phyloP scores from a whole-genome alignment of 1,140 invertebrate species.

The Meloidogyne floridensis region DNA sequence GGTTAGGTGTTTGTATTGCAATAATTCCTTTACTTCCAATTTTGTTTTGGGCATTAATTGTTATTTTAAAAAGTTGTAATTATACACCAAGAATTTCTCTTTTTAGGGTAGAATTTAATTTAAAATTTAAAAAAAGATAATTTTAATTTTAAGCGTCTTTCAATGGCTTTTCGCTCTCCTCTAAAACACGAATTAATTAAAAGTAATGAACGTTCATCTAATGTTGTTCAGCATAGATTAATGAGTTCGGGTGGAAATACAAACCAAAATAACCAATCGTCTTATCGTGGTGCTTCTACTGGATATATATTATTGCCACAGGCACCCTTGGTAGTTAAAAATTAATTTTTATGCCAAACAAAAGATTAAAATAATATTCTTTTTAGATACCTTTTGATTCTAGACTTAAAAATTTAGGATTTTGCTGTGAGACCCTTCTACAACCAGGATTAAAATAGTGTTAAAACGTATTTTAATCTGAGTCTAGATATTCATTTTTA shows the following conservation, averaged over 20 bases:
- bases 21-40: constrained; percentile 60
- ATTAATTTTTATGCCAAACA: no score
- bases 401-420: no score
- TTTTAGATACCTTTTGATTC: neutral
- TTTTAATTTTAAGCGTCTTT: constrained; percentile 53
- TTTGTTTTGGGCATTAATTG: constrained; percentile 53
- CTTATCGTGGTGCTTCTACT: constrained; percentile 34
- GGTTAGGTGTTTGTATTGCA: constrained; percentile 53
- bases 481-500: no score
- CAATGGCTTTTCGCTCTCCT: constrained; percentile 54
- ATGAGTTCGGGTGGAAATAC: constrained; percentile 4
- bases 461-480: no score
- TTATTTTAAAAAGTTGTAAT: constrained; percentile 51
- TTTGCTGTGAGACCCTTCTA: no score
- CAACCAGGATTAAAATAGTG: no score
- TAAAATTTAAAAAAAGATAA: neutral
- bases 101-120: constrained; percentile 28
- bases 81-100: constrained; percentile 29
- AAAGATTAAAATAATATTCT: no score
- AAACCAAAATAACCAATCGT: neutral
- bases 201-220: neutral
- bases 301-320: constrained; percentile 51
- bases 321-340: constrained; percentile 37
- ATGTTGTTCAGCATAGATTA: constrained; percentile 5
- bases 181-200: constrained; percentile 53